Evolutionary conservation across 2,888 invertebrate species (phyloP), one percentile per base, ranked within the genome.

Genomic region (Timandra comae): DNA sequence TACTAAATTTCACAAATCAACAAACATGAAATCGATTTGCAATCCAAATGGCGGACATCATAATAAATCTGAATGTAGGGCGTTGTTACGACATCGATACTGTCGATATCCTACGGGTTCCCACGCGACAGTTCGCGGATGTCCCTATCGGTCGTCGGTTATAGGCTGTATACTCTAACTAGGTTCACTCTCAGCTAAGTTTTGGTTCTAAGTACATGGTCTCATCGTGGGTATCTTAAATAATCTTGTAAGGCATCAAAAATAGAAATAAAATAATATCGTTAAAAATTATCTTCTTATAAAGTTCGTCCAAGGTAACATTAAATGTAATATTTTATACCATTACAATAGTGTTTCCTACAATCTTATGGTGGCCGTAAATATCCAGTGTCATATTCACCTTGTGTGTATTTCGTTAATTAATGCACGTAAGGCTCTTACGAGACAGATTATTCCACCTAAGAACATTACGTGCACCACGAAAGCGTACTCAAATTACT

Each of bases 41-140:
- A 35, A 30, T 35, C 29, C 31, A 12, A 26, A 29, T 29, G 30
- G 24, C 16, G 6, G 16, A 16, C 16, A 16, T 16, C 16, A 16
- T 16, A 16, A 16, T 16, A 16, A 16, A 16, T 6, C 6, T 5
- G 3, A 11, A 24, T 24, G 24, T 24, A 24, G 42, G 42, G 41
- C 25, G 40, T 33, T 29, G 35, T 46, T 46, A 41, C 38, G 30
- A 43, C 30, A 43, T 40, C 38, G 46, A 58, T 54, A 51, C 52
- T 49, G 59, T 60, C 57, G 55, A 67, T 62, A 62, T 61, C 57
- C 58, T 58, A 57, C 41, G 42, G 39, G 49, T 63, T 66, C 63
- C 67, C 65, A 72, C 72, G 68, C 68, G 53, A 40, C 16, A 5
- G 41, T 31, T 34, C 43, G 54, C 63, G 69, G 70, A 71, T 55